Conservation (phyloP, 2,113 vertebrate genomes). For the Mesitornis unicolor region DNA sequence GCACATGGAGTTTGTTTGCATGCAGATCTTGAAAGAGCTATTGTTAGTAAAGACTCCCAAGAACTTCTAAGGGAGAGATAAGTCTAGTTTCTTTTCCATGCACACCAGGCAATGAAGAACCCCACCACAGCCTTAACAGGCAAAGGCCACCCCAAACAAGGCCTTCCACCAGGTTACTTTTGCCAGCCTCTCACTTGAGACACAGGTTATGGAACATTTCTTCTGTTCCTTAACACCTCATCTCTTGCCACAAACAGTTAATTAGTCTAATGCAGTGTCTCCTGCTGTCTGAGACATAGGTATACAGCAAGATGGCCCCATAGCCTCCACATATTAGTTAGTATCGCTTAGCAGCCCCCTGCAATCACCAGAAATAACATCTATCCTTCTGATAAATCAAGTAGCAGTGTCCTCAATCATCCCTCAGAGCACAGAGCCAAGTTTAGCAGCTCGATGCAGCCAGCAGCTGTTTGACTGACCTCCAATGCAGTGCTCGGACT, state of each 20-base stretch:
- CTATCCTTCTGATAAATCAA: background rate
- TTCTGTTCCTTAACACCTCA: background rate
- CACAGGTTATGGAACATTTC: background rate
- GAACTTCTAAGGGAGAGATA: background rate
- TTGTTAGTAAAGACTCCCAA: background rate
- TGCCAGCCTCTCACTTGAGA: background rate
- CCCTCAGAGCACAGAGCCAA: background rate
- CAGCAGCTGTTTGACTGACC: constrained; percentile 74
- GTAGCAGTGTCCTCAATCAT: background rate
- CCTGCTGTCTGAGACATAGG: background rate
- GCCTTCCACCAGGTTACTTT: background rate
- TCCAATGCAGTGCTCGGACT: constrained; percentile 88
- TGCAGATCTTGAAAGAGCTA: background rate
- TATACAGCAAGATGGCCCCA: background rate
- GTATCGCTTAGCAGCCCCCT: background rate
- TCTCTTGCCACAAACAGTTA: background rate
- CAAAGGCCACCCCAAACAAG: background rate
- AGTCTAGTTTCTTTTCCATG: background rate
- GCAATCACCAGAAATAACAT: background rate
- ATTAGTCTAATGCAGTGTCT: background rate
- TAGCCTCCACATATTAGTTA: background rate
- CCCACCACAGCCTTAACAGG: background rate
- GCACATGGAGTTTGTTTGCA: background rate
- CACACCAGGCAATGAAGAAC: background rate
- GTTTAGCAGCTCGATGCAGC: background rate